A percentile compares a stretch with the other conserved stretches of the same genome.
Conservation (phyloP, 2,888 invertebrate genomes). For the Aphelenchoides bicaudatus region DNA sequence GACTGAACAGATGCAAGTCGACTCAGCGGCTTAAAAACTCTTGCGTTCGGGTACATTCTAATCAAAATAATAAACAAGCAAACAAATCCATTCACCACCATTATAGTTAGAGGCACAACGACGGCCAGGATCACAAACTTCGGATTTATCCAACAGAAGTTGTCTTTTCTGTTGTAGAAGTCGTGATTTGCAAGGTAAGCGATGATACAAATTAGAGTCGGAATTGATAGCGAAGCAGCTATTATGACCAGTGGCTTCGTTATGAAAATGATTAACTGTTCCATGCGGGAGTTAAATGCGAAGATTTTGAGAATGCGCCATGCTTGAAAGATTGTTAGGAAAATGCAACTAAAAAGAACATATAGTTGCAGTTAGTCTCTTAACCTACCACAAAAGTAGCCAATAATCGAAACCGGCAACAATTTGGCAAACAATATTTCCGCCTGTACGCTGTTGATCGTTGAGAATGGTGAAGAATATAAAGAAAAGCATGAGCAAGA, state of each 20-base stretch:
- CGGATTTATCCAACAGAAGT: slow-evolving; percentile 16
- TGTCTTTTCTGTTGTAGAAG: slow-evolving; percentile 10
- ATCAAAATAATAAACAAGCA: background rate
- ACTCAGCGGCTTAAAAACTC: slow-evolving; percentile 3
- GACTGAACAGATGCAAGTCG: background rate
- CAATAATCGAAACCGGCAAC: slow-evolving; percentile 8
- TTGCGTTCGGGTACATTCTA: slow-evolving; percentile 6
- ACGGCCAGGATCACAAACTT: background rate
- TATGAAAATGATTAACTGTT: background rate
- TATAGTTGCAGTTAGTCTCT: background rate
- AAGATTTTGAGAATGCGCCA: slow-evolving; percentile 7
- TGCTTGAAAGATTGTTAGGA: slow-evolving; percentile 12
- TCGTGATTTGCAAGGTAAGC: background rate
- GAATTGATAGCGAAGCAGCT: background rate
- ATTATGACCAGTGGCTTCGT: slow-evolving; percentile 10
- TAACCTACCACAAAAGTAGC: slow-evolving; percentile 5
- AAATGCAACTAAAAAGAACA: slow-evolving; percentile 8
- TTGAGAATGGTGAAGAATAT: slow-evolving; percentile 7
- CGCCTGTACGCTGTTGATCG: background rate
- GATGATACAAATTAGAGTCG: background rate
- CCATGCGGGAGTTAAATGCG: background rate
- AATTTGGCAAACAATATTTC: background rate
- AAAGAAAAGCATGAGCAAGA: slow-evolving; percentile 8
- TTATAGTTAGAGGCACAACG: slow-evolving; percentile 1
- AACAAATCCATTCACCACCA: background rate